Conservation (phyloP, 1,140 invertebrate species). For the Oryzaephilus surinamensis region DNA sequence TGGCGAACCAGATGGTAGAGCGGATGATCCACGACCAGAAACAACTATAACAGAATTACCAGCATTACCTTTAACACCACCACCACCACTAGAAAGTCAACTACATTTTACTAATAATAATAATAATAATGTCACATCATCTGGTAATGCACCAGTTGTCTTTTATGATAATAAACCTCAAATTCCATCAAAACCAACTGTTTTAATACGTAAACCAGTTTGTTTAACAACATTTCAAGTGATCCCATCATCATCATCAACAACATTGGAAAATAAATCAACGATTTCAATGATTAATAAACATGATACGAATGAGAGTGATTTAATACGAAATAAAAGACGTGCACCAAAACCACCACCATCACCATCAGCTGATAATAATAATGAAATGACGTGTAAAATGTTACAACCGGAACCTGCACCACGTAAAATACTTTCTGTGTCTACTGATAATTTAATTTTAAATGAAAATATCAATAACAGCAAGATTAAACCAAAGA, state of each 20-base stretch:
- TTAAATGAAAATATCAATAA: slow-evolving; percentile 41
- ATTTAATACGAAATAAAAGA: slow-evolving; percentile 32
- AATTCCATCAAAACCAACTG: slow-evolving; percentile 48
- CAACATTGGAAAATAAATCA: slow-evolving; percentile 28
- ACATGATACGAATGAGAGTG: slow-evolving; percentile 42
- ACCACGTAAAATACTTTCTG: slow-evolving; percentile 52
- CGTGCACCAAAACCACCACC: slow-evolving; percentile 54
- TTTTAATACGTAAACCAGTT: slow-evolving; percentile 25
- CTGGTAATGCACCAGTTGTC: slow-evolving; percentile 27
- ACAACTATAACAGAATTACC: slow-evolving; percentile 51
- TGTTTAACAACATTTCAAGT: no score
- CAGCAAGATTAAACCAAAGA: slow-evolving; percentile 53
- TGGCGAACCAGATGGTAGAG: slow-evolving; percentile 69
- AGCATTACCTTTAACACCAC: slow-evolving; percentile 52
- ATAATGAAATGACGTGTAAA: slow-evolving; percentile 6
- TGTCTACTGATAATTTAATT: slow-evolving; percentile 60
- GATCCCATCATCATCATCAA: slow-evolving; percentile 5
- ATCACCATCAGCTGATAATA: slow-evolving; percentile 19
- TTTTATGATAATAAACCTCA: slow-evolving; percentile 57
- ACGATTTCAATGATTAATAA: slow-evolving; percentile 40
- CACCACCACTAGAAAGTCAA: slow-evolving; percentile 42
- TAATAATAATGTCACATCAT: slow-evolving; percentile 32
- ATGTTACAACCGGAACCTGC: slow-evolving; percentile 48
- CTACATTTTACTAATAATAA: slow-evolving; percentile 49
- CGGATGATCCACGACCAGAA: no score